Evolutionary conservation across 2,797 vertebrate genomes (phyloP).

Genomic region (Danionella dracula): DNA sequence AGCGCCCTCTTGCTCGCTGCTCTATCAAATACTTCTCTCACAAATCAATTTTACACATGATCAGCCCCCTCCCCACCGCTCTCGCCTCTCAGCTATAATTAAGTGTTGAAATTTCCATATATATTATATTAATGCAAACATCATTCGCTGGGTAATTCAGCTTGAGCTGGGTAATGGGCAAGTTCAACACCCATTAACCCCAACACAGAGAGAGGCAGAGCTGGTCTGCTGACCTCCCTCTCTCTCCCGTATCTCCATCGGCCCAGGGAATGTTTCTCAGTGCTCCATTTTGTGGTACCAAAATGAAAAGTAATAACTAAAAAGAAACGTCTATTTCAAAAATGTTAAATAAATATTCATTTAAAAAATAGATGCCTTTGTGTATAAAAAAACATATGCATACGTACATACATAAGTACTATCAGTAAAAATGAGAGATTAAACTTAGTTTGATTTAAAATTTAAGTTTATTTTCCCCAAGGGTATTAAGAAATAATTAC

Average conservation of each 20-base stretch:
- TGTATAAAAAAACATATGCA: too few relatives aligned
- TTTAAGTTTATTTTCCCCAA: too few relatives aligned
- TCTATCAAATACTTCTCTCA: conserved; percentile 99
- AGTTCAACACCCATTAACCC: conserved; percentile 99
- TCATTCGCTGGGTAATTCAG: conserved; percentile 99
- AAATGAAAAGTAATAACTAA: too few relatives aligned
- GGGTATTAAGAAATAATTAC: too few relatives aligned
- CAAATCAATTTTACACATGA: conserved; percentile 99
- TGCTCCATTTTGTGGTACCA: not conserved
- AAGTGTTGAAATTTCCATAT: conserved; percentile 99
- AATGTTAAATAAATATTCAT: too few relatives aligned
- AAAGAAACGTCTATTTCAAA: too few relatives aligned
- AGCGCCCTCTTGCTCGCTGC: conserved; percentile 75
- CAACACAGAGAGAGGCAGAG: conserved; percentile 81
- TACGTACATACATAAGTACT: too few relatives aligned
- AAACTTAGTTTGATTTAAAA: too few relatives aligned
- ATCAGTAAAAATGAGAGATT: too few relatives aligned
- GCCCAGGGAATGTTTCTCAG: conserved; percentile 4
- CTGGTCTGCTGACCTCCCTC: conserved; percentile 84
- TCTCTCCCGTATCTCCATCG: conserved; percentile 74
- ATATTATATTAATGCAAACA: conserved; percentile 99
- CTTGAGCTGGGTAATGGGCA: conserved; percentile 99
- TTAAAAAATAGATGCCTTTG: too few relatives aligned
- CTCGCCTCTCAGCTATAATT: conserved; percentile 99
- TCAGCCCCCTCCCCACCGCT: conserved; percentile 98